These are phyloP conservation scores for Cancer borealis DNA, from an alignment of 2,888 invertebrate species.

Conservation along the genomic window DNA sequence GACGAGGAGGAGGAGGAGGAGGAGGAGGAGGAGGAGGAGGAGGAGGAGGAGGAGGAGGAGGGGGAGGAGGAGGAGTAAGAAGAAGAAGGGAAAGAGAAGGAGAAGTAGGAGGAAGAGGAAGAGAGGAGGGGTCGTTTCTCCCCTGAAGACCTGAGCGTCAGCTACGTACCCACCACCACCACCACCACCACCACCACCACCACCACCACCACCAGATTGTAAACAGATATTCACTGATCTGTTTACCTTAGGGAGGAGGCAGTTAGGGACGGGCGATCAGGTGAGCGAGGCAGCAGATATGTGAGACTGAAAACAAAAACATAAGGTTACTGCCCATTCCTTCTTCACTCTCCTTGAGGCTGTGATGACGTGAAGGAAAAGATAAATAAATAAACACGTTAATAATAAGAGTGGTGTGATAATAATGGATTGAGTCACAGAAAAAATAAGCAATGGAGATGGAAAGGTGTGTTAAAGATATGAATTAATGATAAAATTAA, in stretches of 20 bases:
- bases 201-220: conserved; percentile 13
- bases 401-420: neutral
- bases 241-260: conserved; percentile 2
- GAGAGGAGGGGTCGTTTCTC: neutral
- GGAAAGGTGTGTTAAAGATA: neutral
- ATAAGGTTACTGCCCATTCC: neutral
- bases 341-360: neutral
- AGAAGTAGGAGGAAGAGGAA: no score
- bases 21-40: no score
- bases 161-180: neutral
- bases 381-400: neutral
- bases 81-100: no score
- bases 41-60: neutral
- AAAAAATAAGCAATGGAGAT: neutral
- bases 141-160: neutral
- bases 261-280: neutral
- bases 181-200: neutral
- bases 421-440: neutral
- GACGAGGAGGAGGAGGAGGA: no score
- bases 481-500: neutral
- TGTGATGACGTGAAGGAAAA: neutral
- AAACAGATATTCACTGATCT: conserved; percentile 9
- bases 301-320: neutral
- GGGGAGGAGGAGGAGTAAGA: neutral
- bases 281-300: neutral